phyloP scores from a whole-genome alignment of 2,888 invertebrate species.

The Sesamia inferens region DNA sequence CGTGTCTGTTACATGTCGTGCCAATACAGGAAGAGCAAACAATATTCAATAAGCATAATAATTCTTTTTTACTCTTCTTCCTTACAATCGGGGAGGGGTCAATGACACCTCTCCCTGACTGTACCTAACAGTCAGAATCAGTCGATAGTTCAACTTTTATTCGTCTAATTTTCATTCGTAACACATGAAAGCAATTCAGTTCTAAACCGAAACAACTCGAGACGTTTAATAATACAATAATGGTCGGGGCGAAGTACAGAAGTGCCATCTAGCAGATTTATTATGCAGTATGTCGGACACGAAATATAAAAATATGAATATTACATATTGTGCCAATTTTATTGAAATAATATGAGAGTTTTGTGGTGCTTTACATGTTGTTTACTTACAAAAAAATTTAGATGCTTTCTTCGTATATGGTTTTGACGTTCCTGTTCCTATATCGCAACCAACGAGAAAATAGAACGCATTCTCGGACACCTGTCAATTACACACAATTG shows the following conservation, averaged over 20 bases:
- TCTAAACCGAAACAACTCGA: slow-evolving; percentile 12
- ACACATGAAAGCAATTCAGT: slow-evolving; percentile 25
- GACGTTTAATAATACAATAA: slow-evolving; percentile 68
- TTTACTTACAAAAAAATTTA: background rate
- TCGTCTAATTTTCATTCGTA: slow-evolving; percentile 20
- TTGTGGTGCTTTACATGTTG: background rate
- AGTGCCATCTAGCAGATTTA: slow-evolving; percentile 64
- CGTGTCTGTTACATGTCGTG: background rate
- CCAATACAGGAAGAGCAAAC: background rate
- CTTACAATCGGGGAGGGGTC: background rate
- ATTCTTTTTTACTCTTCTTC: no score
- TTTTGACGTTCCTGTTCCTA: background rate
- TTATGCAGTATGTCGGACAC: slow-evolving; percentile 63
- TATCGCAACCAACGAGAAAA: background rate
- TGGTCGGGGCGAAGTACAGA: no score
- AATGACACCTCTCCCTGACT: background rate
- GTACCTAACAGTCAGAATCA: background rate
- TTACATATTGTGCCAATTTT: slow-evolving; percentile 33
- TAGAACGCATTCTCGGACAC: background rate
- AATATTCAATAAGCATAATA: background rate
- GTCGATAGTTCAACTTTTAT: no score
- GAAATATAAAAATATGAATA: slow-evolving; percentile 54
- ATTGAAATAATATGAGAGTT: slow-evolving; percentile 11
- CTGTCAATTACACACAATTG: background rate
- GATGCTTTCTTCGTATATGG: background rate